phyloP scores from a whole-genome alignment of 2,888 invertebrate genomes.

The Drosophila mercatorum region DNA sequence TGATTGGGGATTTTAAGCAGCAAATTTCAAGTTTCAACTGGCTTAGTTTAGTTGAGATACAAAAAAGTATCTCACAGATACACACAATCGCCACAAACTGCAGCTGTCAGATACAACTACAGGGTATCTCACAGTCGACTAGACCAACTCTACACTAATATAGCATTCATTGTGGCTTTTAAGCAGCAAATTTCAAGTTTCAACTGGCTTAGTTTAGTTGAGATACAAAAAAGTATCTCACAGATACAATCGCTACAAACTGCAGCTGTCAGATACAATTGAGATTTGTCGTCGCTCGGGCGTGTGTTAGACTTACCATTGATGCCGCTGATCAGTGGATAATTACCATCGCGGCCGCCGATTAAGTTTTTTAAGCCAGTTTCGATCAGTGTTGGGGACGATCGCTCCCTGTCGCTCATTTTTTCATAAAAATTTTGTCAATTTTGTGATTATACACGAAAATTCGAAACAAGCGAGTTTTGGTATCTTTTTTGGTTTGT shows the following conservation, averaged over 20 bases:
- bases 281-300: no score
- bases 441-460: constrained; percentile 82
- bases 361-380: constrained; percentile 93
- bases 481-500: constrained; percentile 5
- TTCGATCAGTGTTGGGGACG: constrained; percentile 94
- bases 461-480: constrained; percentile 50
- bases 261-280: background rate
- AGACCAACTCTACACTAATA: no score
- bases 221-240: background rate
- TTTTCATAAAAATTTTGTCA: constrained; percentile 84
- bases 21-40: constrained; percentile 4
- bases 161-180: background rate
- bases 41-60: background rate
- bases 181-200: background rate
- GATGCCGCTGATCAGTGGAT: constrained; percentile 91
- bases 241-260: background rate
- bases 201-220: background rate
- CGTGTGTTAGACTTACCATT: constrained; percentile 85
- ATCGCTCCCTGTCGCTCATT: constrained; percentile 96
- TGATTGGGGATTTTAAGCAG: background rate
- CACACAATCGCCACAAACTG: no score
- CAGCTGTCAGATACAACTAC: constrained; percentile 1
- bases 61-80: background rate
- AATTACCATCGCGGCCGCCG: constrained; percentile 91
- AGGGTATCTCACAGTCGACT: background rate